A percentile compares a stretch with the other conserved stretches of the same genome.
Conservation (phyloP, 2,113 vertebrate species). For the Poicephalus meyeri region DNA sequence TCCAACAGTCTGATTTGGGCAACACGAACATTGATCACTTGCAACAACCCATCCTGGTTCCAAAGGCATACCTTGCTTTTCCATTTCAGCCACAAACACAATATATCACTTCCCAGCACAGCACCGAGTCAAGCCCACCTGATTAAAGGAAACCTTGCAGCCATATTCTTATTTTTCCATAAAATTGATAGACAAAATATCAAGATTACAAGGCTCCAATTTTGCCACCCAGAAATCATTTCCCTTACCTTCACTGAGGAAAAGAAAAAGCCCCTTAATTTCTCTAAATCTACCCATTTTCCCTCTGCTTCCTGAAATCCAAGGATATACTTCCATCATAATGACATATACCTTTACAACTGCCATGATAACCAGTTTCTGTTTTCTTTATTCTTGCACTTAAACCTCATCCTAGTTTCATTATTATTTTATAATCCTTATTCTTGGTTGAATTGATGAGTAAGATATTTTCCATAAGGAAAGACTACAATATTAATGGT, state of each 20-base stretch:
- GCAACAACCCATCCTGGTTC: background rate
- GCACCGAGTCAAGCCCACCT: fast-evolving
- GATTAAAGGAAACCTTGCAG: background rate
- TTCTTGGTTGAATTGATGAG: background rate
- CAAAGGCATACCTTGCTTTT: background rate
- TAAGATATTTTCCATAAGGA: background rate
- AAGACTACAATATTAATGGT: fast-evolving
- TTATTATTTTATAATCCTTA: background rate
- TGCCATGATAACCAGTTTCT: background rate
- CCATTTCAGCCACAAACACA: background rate
- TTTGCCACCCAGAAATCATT: background rate
- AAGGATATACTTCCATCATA: background rate
- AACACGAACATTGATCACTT: fast-evolving
- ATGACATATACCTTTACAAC: fast-evolving
- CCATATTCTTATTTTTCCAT: background rate
- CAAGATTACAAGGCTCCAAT: background rate
- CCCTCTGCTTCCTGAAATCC: background rate
- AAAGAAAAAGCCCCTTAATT: background rate
- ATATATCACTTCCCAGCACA: fast-evolving
- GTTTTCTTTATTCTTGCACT: background rate
- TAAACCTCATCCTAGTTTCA: background rate
- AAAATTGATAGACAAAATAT: background rate
- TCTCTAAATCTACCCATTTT: background rate
- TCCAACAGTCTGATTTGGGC: background rate
- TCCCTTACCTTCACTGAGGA: background rate